Evolutionary conservation across 2,113 vertebrate genomes (phyloP).

Genomic region (Daubentonia madagascariensis): DNA sequence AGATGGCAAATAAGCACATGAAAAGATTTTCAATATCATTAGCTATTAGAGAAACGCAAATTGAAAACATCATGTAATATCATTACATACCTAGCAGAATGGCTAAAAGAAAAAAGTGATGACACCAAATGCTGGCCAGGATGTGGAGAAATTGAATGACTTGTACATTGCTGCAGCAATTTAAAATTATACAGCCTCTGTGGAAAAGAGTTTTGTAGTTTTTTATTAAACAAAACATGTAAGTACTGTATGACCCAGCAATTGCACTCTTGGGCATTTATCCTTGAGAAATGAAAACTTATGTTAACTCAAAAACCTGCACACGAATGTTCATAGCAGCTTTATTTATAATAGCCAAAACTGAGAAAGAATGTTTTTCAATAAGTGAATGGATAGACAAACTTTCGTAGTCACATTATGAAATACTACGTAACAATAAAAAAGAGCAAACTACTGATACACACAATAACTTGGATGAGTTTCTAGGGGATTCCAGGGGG

Average conservation of each 20-base stretch:
- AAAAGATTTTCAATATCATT: neutral
- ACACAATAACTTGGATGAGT: neutral
- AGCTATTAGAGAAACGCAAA: neutral
- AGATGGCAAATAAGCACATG: neutral
- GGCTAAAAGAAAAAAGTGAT: neutral
- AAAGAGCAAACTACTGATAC: neutral
- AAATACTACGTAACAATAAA: neutral
- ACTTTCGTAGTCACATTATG: neutral
- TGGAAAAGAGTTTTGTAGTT: neutral
- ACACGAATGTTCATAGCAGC: neutral
- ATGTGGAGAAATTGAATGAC: neutral
- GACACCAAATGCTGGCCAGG: neutral
- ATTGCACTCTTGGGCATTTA: neutral
- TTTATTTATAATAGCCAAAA: neutral
- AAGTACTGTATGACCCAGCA: neutral
- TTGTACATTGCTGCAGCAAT: neutral
- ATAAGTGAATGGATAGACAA: neutral
- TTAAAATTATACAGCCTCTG: neutral
- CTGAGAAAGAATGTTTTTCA: neutral
- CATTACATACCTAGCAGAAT: neutral
- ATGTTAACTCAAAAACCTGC: neutral
- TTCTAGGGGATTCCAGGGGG: neutral
- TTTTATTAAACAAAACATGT: neutral
- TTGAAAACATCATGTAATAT: neutral
- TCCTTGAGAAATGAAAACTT: neutral